Evolutionary conservation across 2,888 invertebrate species (phyloP).

Genomic region (Cybosia mesomella): DNA sequence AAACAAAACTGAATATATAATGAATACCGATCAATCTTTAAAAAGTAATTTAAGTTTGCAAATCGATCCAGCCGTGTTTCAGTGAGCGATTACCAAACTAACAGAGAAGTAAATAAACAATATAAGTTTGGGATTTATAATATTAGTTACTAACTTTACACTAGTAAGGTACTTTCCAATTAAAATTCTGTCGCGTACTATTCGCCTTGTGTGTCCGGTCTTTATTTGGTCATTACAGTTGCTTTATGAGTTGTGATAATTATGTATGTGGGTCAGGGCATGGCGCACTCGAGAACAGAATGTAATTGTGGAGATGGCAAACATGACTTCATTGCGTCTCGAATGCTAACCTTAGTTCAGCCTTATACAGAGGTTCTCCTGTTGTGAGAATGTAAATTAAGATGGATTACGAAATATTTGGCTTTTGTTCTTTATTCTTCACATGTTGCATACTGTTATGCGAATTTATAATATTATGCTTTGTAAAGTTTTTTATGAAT

Average conservation of each 20-base stretch:
- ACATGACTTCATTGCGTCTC: conserved; percentile 18
- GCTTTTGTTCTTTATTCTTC: background rate
- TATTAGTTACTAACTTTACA: background rate
- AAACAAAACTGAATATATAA: no score
- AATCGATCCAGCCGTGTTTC: background rate
- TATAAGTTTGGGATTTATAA: no score
- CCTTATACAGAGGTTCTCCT: background rate
- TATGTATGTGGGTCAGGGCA: conserved; percentile 36
- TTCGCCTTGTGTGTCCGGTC: conserved; percentile 1
- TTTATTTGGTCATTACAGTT: conserved; percentile 35
- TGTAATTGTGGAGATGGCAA: conserved; percentile 10
- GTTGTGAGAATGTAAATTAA: background rate
- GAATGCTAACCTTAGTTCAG: conserved; percentile 7
- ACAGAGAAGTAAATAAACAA: no score
- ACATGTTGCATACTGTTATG: no score
- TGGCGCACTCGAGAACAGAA: conserved; percentile 16
- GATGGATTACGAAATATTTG: background rate
- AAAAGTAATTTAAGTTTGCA: no score
- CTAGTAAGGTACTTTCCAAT: background rate
- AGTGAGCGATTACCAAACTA: no score
- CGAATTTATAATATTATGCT: no score
- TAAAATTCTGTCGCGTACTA: conserved; percentile 8
- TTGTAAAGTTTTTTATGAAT: no score
- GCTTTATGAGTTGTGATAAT: conserved; percentile 36
- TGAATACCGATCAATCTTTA: no score